Evolutionary conservation across 2,113 vertebrate species (phyloP).

Genomic region (Larimichthys crocea): DNA sequence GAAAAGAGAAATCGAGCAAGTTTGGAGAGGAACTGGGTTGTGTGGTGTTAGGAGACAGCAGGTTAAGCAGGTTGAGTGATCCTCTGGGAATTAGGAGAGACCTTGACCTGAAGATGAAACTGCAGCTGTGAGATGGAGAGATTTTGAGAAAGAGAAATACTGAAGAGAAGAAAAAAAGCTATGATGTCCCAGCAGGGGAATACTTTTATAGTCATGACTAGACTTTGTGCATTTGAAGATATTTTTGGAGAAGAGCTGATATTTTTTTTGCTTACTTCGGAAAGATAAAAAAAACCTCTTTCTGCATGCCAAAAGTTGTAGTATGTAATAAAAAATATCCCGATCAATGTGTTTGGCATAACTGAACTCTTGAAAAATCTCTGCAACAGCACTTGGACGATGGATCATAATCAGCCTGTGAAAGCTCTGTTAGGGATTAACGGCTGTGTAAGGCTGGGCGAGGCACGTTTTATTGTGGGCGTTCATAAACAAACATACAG

Average conservation of each 20-base stretch:
- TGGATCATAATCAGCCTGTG: neutral
- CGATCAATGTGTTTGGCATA: neutral
- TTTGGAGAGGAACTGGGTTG: neutral
- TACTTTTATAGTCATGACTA: conserved; percentile 53
- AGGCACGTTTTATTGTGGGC: conserved; percentile 10
- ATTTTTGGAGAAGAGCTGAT: neutral
- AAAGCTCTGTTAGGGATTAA: conserved; percentile 14
- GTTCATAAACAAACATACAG: conserved; percentile 18
- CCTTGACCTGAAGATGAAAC: conserved; percentile 49
- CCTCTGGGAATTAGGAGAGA: conserved; percentile 37
- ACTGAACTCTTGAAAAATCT: neutral
- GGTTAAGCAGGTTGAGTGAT: conserved; percentile 59
- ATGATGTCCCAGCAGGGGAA: conserved; percentile 48
- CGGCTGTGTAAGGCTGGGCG: neutral
- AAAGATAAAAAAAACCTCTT: conserved; percentile 5
- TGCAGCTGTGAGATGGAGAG: conserved; percentile 44
- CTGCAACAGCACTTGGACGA: conserved; percentile 1
- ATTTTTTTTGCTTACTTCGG: neutral
- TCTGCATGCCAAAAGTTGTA: neutral
- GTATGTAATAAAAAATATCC: neutral
- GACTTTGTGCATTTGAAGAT: conserved; percentile 35
- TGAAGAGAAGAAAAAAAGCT: conserved; percentile 9
- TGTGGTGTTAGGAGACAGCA: conserved; percentile 41
- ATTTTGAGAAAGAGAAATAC: neutral
- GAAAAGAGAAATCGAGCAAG: neutral